Evolutionary conservation across 1,140 invertebrate genomes (phyloP).

Genomic region (Leptonema lineaticorne): DNA sequence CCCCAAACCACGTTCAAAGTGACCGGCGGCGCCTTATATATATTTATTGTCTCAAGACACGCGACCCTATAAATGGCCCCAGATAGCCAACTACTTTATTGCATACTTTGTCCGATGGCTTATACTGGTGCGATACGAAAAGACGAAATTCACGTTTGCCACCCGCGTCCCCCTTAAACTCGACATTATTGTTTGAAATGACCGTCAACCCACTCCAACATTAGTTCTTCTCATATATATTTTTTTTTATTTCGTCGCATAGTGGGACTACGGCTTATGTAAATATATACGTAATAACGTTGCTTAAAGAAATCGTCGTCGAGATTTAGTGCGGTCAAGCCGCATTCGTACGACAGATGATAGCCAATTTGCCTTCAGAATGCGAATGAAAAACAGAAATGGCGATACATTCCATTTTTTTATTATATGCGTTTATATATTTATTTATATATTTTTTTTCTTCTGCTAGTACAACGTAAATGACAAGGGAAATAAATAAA

Average conservation of each 20-base stretch:
- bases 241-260: not conserved
- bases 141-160: not conserved
- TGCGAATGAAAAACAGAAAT: slow-evolving; percentile 17
- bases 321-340: slow-evolving; percentile 3
- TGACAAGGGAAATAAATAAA: no score
- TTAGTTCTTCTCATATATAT: no score
- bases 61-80: slow-evolving; percentile 24
- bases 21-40: slow-evolving; percentile 23
- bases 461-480: no score
- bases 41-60: slow-evolving; percentile 31
- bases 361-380: slow-evolving; percentile 10
- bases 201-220: no score
- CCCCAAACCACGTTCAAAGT: not conserved
- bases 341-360: not conserved
- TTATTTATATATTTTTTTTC: no score
- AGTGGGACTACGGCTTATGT: slow-evolving; percentile 1
- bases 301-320: slow-evolving; percentile 11
- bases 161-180: not conserved
- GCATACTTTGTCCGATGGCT: slow-evolving; percentile 23
- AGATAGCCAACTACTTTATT: slow-evolving; percentile 31
- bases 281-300: slow-evolving; percentile 15
- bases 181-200: slow-evolving; percentile 9
- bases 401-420: no score
- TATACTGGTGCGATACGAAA: not conserved
- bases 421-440: no score